Evolutionary conservation across 2,113 vertebrate genomes (phyloP).

Genomic region (Plectropomus leopardus): DNA sequence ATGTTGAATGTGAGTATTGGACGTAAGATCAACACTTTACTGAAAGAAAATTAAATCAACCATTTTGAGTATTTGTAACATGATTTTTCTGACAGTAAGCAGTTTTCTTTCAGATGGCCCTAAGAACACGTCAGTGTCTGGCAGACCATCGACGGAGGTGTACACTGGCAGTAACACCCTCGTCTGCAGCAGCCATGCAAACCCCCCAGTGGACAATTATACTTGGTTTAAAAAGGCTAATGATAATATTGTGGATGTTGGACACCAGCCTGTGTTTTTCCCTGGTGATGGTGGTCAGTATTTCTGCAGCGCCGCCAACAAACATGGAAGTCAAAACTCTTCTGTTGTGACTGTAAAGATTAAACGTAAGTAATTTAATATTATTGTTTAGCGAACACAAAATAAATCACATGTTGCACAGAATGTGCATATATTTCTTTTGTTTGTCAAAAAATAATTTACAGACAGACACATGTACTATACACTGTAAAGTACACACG

Average conservation of each 20-base stretch:
- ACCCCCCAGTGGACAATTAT: constrained; percentile 49
- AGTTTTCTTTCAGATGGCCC: constrained; percentile 56
- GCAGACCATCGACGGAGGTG: constrained; percentile 9
- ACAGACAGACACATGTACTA: no score
- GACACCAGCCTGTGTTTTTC: background rate
- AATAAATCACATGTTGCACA: no score
- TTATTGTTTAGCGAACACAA: background rate
- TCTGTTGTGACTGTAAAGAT: constrained; percentile 25
- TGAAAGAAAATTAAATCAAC: background rate
- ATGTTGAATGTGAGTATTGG: constrained; percentile 65
- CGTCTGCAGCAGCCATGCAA: constrained; percentile 64
- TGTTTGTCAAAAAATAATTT: background rate
- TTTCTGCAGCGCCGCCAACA: constrained; percentile 36
- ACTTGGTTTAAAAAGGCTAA: constrained; percentile 18
- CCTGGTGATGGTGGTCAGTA: constrained; percentile 17
- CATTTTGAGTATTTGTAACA: no score
- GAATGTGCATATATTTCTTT: background rate
- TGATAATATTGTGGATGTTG: background rate
- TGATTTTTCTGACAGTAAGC: background rate
- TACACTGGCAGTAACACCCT: background rate
- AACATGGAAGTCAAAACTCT: constrained; percentile 56
- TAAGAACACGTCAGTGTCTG: constrained; percentile 50
- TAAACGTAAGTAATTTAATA: constrained; percentile 15
- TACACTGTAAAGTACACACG: no score
- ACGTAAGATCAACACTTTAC: background rate